Percentiles rank a stretch among this genome's conserved stretches.
phyloP scores from a whole-genome alignment of 2,797 vertebrate species.

The Rhyacichthys aspro region DNA sequence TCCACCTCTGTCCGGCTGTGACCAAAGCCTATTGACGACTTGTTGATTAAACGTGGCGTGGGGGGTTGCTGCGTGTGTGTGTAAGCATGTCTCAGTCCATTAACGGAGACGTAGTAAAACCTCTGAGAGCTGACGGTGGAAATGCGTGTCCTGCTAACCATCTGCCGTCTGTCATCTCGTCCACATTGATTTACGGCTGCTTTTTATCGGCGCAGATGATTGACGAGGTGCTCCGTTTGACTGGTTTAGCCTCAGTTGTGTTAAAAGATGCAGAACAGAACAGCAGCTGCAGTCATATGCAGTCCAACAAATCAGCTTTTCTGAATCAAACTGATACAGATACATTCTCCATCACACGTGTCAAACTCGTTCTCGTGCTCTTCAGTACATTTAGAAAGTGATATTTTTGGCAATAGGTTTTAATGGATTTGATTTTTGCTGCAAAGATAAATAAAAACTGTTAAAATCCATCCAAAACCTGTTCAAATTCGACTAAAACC shows the following conservation, averaged over 20 bases:
- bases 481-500: no score
- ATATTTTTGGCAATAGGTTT: no score
- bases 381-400: no score
- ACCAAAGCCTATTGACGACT: constrained; percentile 8
- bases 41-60: constrained; percentile 7
- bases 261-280: background rate
- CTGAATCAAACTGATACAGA: background rate
- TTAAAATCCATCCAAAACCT: no score
- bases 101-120: constrained; percentile 14
- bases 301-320: background rate
- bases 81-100: constrained; percentile 13
- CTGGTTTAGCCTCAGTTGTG: no score
- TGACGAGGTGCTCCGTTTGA: constrained; percentile 33
- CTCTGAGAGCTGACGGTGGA: constrained; percentile 23
- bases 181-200: constrained; percentile 57
- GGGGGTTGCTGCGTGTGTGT: constrained; percentile 8
- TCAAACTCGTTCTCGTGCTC: no score
- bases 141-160: constrained; percentile 32
- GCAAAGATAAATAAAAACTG: no score
- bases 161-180: constrained; percentile 52
- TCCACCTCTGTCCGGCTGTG: constrained; percentile 1
- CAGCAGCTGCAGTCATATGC: no score
- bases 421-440: no score
- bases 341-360: no score
- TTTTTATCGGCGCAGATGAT: constrained; percentile 42